A percentile compares a stretch with the other conserved stretches of the same genome.
Conservation (phyloP, 2,113 vertebrate genomes). For the Semnornis frantzii region DNA sequence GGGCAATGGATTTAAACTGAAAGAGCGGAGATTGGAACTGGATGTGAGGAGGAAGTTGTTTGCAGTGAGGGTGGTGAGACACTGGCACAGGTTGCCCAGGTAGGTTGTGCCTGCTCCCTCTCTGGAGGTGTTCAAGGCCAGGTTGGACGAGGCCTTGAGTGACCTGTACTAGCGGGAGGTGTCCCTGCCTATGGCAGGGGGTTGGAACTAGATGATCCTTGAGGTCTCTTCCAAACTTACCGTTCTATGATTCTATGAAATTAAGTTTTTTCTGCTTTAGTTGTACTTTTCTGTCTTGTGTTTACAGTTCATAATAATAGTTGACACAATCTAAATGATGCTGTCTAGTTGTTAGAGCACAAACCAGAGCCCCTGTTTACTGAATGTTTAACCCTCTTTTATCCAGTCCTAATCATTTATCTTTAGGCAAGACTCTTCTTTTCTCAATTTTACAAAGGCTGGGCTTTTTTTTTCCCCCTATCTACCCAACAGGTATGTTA, state of each 20-base stretch:
- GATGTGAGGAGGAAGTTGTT: too few species aligned
- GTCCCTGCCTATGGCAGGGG: too few species aligned
- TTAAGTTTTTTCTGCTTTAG: neutral
- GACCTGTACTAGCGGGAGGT: too few species aligned
- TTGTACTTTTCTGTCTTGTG: neutral
- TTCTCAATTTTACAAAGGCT: slow-evolving; percentile 18
- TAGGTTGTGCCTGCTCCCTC: too few species aligned
- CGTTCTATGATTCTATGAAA: neutral
- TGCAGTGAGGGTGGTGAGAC: too few species aligned
- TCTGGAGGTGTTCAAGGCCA: too few species aligned
- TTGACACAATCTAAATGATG: neutral
- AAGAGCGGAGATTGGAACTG: too few species aligned
- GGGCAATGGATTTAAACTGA: too few species aligned
- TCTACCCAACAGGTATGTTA: neutral
- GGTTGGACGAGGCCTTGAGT: too few species aligned
- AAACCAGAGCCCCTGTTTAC: neutral
- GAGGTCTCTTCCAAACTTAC: too few species aligned
- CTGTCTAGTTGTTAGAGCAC: neutral
- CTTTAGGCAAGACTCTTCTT: slow-evolving; percentile 4
- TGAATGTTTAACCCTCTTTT: slow-evolving; percentile 40
- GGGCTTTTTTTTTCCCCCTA: neutral
- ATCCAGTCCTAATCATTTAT: neutral
- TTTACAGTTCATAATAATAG: neutral
- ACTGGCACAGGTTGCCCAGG: too few species aligned
- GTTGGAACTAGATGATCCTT: too few species aligned